Base-by-base conservation (phyloP, 2,797 vertebrate genomes). In the Neolamprologus multifasciatus region DNA sequence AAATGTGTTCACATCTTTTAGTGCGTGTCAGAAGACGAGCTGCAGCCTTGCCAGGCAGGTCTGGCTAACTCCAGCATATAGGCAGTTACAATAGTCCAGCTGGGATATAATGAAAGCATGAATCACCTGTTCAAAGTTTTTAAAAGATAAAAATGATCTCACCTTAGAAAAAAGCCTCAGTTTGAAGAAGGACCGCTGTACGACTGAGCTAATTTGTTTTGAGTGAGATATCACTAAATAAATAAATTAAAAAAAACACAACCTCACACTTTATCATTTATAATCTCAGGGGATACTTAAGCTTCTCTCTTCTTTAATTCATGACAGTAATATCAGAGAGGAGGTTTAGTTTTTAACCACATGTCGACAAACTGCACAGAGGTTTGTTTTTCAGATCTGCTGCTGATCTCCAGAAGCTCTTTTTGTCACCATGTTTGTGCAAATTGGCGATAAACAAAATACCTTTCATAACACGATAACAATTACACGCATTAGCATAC, bases 351-450 rank as follows among this genome's bases (percentile, higher is more conserved):
- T 59, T 59, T 59, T 19, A 31, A 8, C 29, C 5, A 31, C 0
- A 2, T 31, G 9, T 67, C 0, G 12, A 40, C 62, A 67, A 38
- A 21, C 62, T 67, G 19, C 64, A 69, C 0, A 26, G 0, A 62
- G 62, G n/a, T 23, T 67, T 21, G 33, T 67, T 69, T 40, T 64
- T 13, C 59, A n/a, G 16, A 3, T 16, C 13, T 21, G 23, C 80
- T n/a, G 50, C 51, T 8, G 17, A 57, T 78, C 36, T 43, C 17
- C 4, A 0, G 9, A 82, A 76, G 43, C 67, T 13, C 19, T 29
- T 45, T 45, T 5, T 19, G 9, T 48, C 40, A 29, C 21, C 16
- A 0, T 5, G 6, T 48, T 45, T 71, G 38, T 2, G 67, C 38
- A 26, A 17, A 17, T 26, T 11, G 2, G 6, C 2, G 3, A 2